Percentiles rank a stretch among this genome's conserved stretches.
Evolutionary conservation across 2,797 vertebrate genomes (phyloP).

Genomic region (Trichosurus vulpecula): DNA sequence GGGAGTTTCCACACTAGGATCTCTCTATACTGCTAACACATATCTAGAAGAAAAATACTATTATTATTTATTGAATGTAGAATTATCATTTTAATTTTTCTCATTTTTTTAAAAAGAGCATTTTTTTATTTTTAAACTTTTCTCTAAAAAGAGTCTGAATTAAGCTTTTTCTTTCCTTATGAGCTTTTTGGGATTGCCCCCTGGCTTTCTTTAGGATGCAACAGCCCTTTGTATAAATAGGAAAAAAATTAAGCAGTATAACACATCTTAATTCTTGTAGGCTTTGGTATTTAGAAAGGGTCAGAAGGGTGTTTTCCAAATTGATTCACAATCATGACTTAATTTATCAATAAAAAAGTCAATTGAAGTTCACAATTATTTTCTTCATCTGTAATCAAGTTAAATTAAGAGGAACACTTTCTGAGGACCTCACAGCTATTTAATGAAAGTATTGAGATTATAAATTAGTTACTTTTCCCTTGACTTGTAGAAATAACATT

Average conservation of each 20-base stretch:
- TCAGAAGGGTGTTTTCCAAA: not conserved
- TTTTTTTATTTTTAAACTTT: not conserved
- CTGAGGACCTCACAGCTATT: not conserved
- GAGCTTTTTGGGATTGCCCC: accelerated
- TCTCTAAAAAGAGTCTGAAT: not conserved
- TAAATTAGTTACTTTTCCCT: not conserved
- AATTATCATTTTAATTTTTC: not conserved
- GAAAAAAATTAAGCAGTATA: not conserved
- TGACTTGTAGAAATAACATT: not conserved
- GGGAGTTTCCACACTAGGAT: not conserved
- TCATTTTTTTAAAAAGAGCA: not conserved
- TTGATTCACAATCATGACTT: not conserved
- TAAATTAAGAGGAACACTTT: not conserved
- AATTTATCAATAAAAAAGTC: not conserved
- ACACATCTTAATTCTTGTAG: not conserved
- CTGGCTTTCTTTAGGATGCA: not conserved
- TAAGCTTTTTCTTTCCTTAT: not conserved
- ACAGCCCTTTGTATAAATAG: not conserved
- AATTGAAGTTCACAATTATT: not conserved
- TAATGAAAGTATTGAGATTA: not conserved
- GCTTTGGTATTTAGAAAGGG: not conserved
- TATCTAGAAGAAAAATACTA: not conserved
- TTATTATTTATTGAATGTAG: not conserved
- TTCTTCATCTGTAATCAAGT: not conserved
- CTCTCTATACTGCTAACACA: not conserved